Conservation (phyloP, 2,113 vertebrate species). For the Calyptomena viridis region DNA sequence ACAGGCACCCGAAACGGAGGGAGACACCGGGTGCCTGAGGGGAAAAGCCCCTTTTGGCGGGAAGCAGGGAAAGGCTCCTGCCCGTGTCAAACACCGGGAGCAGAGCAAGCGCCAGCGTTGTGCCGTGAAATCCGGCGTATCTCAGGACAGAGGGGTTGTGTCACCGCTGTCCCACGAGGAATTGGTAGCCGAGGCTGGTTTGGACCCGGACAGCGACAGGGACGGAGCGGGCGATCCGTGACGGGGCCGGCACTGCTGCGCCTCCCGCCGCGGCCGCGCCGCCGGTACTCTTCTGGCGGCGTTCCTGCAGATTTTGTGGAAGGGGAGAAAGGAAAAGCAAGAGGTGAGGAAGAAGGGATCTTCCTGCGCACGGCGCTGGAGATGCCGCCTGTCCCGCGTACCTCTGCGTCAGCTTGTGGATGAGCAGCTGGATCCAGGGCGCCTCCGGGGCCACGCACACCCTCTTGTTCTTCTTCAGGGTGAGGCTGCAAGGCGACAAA, state of each 20-base stretch:
- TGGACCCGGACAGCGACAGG: accelerated
- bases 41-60: background rate
- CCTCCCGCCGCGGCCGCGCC: background rate
- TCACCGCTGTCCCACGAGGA: background rate
- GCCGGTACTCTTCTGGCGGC: accelerated
- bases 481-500: background rate
- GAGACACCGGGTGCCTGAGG: accelerated
- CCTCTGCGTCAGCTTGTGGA: conserved; percentile 31
- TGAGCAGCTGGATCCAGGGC: conserved; percentile 54
- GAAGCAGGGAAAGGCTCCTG: background rate
- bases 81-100: background rate
- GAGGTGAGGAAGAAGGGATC: accelerated
- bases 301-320: background rate
- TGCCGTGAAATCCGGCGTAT: accelerated
- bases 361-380: accelerated
- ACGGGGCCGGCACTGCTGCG: background rate
- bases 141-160: accelerated
- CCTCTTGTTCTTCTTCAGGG: conserved; percentile 37
- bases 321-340: accelerated
- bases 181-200: accelerated
- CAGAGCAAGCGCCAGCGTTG: accelerated
- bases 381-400: accelerated
- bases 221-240: accelerated
- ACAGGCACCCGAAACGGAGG: accelerated
- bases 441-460: conserved; percentile 23